Base-by-base conservation (phyloP, 2,797 vertebrate genomes). In the Hippopotamyrus pictus region DNA sequence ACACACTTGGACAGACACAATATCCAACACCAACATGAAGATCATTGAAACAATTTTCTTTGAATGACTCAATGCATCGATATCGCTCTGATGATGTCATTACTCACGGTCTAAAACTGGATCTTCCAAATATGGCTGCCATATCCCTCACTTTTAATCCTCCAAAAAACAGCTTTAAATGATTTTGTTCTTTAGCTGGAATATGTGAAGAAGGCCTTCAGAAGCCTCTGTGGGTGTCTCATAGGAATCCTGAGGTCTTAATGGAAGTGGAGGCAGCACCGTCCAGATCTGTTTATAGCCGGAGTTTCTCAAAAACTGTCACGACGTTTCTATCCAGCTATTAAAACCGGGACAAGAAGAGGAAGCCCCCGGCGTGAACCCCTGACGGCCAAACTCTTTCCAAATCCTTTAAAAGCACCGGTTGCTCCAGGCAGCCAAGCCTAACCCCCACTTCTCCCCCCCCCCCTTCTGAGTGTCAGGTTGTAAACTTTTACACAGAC, bases 301-400 rank as follows among this genome's bases (percentile, higher is more conserved):
- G 14, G 29, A 88, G 33, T 83, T 84, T 84, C 73, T 83, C 73
- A 84, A 88, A 50, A 84, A 41, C 29, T 88, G 89, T 53, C 73
- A 84, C 48, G 57, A 53, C 37, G 22, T 51, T 79, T 11, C 53
- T 33, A 1, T 65, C 54, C 79, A 37, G 44, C 2, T 84, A 83
- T 83, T 65, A 88, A 48, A 84, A 87, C 48, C n/a, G 2, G 19
- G 57, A 48, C 29, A 33, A 48, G 57, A 62, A 44, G 44, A 22
- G 54, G 54, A 88, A 65, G 86, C 57, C 54, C 37, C 5, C 3
- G 0, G 37, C 3, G 11, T 22, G 57, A 11, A 25, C 54, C n/a
- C 54, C 86, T 6, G n/a, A 8, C 2, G 19, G 19, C 41, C 41
- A 22, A 88, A 62, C 17, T 25, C 17, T 48, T 65, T 29, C 86